phyloP scores from a whole-genome alignment of 2,113 vertebrate species.

The Colossoma macropomum region DNA sequence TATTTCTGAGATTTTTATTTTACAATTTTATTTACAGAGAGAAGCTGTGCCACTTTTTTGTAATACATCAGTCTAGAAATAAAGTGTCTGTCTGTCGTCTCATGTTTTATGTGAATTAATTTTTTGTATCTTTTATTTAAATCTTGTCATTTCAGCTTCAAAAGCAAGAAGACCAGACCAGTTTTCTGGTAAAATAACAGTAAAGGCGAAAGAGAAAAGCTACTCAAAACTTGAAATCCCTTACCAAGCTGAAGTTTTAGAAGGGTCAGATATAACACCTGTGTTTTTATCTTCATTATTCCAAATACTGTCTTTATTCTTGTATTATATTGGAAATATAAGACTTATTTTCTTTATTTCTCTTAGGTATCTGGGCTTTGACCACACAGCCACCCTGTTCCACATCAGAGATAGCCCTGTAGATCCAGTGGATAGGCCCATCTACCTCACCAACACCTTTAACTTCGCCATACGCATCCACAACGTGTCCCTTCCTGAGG shows the following conservation, averaged over 20 bases:
- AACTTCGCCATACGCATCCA: slow-evolving; percentile 91
- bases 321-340: neutral
- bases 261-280: slow-evolving; percentile 90
- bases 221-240: slow-evolving; percentile 99
- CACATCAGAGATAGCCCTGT: slow-evolving; percentile 92
- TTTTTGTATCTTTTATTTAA: neutral
- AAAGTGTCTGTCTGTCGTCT: too few species aligned
- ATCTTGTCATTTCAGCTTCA: slow-evolving; percentile 82
- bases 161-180: slow-evolving; percentile 92
- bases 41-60: too few species aligned
- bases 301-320: neutral
- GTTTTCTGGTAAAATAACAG: slow-evolving; percentile 97
- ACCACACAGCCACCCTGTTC: slow-evolving; percentile 94
- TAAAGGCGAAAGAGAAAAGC: slow-evolving; percentile 98
- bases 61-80: neutral
- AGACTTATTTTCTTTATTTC: neutral
- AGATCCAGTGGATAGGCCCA: slow-evolving; percentile 88
- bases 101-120: too few species aligned
- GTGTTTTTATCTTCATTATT: slow-evolving; percentile 3
- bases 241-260: slow-evolving; percentile 96
- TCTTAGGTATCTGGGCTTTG: slow-evolving; percentile 90
- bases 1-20: too few species aligned
- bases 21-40: too few species aligned
- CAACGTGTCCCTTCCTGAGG: slow-evolving; percentile 90
- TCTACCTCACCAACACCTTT: slow-evolving; percentile 95